Conservation (phyloP, 2,888 invertebrate genomes). For the Anaspis maculata region DNA sequence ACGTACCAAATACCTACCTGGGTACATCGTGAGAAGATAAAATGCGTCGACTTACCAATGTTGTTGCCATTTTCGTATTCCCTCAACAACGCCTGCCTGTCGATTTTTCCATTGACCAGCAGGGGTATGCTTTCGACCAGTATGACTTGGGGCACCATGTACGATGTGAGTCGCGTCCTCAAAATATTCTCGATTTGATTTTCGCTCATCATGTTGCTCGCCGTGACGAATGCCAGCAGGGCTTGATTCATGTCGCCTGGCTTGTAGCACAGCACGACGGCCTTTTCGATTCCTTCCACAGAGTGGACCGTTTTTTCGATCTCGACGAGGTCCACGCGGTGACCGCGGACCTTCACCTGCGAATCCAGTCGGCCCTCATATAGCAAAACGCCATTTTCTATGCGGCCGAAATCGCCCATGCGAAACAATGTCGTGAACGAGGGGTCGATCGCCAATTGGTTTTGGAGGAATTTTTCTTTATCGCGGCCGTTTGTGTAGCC, state of each 20-base stretch:
- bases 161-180: conserved; percentile 57
- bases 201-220: conserved; percentile 41
- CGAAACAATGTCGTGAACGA: conserved; percentile 65
- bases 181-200: conserved; percentile 58
- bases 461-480: conserved; percentile 64
- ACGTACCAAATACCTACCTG: too few species aligned
- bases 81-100: conserved; percentile 68
- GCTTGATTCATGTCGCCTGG: conserved; percentile 65
- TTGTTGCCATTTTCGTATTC: conserved; percentile 63
- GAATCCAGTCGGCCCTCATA: conserved; percentile 81
- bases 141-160: conserved; percentile 75
- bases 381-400: conserved; percentile 56
- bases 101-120: conserved; percentile 80
- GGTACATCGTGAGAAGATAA: too few species aligned
- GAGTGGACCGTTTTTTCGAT: conserved; percentile 65
- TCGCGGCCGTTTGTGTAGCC: conserved; percentile 75
- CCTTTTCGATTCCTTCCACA: conserved; percentile 62
- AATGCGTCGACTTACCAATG: too few species aligned
- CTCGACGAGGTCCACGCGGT: conserved; percentile 77
- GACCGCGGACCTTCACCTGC: conserved; percentile 77
- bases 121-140: conserved; percentile 68
- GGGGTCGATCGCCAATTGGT: conserved; percentile 61
- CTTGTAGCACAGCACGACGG: conserved; percentile 71
- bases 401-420: conserved; percentile 76
- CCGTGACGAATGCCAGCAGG: conserved; percentile 57